phyloP scores from a whole-genome alignment of 2,888 invertebrate species.

The Caenorhabditis sp. region DNA sequence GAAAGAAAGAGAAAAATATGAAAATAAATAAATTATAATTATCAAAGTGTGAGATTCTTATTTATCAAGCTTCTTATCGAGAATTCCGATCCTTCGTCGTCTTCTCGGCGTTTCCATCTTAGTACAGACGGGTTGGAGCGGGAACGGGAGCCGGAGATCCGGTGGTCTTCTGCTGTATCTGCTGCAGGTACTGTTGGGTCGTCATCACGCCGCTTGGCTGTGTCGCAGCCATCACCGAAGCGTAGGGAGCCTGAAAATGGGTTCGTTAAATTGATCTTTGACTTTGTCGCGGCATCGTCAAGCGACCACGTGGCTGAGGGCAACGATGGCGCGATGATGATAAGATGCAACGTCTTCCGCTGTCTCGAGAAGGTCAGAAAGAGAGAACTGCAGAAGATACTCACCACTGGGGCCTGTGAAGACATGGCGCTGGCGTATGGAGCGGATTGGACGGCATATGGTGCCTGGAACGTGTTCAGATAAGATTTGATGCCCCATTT shows the following conservation, averaged over 20 bases:
- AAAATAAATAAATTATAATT: not conserved
- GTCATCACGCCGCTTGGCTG: slow-evolving; percentile 50
- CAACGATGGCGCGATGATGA: slow-evolving; percentile 10
- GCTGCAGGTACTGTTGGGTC: slow-evolving; percentile 56
- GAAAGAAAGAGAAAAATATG: too few species aligned
- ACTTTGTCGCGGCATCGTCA: not conserved
- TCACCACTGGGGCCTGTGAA: slow-evolving; percentile 30
- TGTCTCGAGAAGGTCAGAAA: slow-evolving; percentile 3
- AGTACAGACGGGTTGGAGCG: slow-evolving; percentile 29
- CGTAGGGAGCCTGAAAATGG: slow-evolving; percentile 45
- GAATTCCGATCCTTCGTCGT: too few species aligned
- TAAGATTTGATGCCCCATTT: not conserved
- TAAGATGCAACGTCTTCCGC: slow-evolving; percentile 6
- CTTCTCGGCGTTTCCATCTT: too few species aligned
- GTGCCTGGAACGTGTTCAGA: slow-evolving; percentile 63
- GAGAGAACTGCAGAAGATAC: not conserved
- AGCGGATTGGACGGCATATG: slow-evolving; percentile 60
- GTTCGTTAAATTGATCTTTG: not conserved
- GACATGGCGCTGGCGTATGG: slow-evolving; percentile 39
- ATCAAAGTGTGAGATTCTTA: slow-evolving; percentile 17
- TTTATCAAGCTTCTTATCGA: not conserved
- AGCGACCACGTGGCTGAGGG: not conserved
- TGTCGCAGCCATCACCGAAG: slow-evolving; percentile 9
- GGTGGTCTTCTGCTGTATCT: slow-evolving; percentile 28
- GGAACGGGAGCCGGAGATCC: slow-evolving; percentile 47